These are phyloP conservation scores for Pseudorectes ferrugineus DNA, from an alignment of 2,113 vertebrate species.

Conservation along the genomic window DNA sequence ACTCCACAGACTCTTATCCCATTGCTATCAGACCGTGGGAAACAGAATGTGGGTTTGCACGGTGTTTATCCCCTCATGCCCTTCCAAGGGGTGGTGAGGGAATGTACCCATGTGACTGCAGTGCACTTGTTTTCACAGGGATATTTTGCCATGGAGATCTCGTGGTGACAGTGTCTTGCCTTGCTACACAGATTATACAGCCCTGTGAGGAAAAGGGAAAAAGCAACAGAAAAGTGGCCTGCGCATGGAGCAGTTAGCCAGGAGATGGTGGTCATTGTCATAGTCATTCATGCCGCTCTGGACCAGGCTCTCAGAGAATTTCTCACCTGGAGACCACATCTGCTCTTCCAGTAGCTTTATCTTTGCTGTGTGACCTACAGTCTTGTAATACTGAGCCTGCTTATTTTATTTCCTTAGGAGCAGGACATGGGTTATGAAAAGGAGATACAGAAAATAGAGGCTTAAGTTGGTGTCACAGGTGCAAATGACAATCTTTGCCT, in stretches of 20 bases:
- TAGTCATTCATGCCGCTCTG: neutral
- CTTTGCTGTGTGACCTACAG: neutral
- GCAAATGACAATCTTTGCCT: neutral
- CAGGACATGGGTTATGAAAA: neutral
- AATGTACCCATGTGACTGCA: neutral
- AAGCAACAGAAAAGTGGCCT: neutral
- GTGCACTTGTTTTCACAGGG: neutral
- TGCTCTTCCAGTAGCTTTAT: neutral
- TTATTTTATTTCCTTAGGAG: neutral
- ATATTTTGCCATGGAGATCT: neutral
- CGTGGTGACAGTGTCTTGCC: neutral
- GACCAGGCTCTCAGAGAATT: neutral
- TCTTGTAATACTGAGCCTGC: neutral
- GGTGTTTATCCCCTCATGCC: neutral
- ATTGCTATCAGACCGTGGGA: neutral
- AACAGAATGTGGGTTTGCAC: neutral
- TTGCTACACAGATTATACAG: neutral
- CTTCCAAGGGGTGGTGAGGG: neutral
- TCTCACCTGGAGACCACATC: neutral
- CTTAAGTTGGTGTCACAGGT: neutral
- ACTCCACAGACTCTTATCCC: neutral
- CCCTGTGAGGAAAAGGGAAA: neutral
- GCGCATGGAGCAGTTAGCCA: neutral
- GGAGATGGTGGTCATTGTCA: neutral
- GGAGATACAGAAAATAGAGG: neutral